A percentile compares a stretch with the other conserved stretches of the same genome.
These are phyloP conservation scores for Trichopria drosophilae DNA, from an alignment of 2,888 invertebrate species.

Conservation along the genomic window DNA sequence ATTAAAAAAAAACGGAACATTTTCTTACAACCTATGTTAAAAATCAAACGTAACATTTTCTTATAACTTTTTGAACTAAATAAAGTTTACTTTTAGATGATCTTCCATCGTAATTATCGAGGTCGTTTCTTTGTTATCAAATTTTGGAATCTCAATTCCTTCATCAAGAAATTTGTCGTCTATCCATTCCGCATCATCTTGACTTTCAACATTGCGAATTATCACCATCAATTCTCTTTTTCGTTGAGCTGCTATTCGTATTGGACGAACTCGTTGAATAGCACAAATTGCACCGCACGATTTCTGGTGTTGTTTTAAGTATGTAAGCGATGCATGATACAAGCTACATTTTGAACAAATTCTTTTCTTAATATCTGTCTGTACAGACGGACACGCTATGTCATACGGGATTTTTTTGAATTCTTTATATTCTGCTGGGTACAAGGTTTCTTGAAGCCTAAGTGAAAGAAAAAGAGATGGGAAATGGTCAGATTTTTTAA, in stretches of 20 bases:
- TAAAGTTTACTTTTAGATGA: neutral
- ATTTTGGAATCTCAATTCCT: neutral
- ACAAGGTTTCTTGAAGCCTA: neutral
- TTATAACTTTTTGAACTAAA: too few relatives aligned
- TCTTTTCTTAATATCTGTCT: slow-evolving; percentile 1
- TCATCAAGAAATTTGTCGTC: slow-evolving; percentile 12
- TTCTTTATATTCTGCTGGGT: neutral
- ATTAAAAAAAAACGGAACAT: too few relatives aligned
- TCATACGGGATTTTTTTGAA: neutral
- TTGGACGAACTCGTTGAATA: slow-evolving; percentile 8
- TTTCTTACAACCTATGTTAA: too few relatives aligned
- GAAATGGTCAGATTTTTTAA: neutral
- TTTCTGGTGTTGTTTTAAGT: slow-evolving; percentile 17
- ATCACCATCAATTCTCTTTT: slow-evolving; percentile 17
- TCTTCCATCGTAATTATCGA: neutral
- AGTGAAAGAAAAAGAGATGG: neutral
- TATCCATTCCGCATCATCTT: slow-evolving; percentile 20
- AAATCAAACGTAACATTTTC: too few relatives aligned
- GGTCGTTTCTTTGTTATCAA: neutral
- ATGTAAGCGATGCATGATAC: slow-evolving; percentile 6
- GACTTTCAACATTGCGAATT: slow-evolving; percentile 13
- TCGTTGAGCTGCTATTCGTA: slow-evolving; percentile 14
- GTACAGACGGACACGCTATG: neutral
- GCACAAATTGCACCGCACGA: neutral
- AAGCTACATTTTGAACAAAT: neutral